Base-by-base conservation (phyloP, 1,140 invertebrate species). In the Coenobita brevimanus region DNA sequence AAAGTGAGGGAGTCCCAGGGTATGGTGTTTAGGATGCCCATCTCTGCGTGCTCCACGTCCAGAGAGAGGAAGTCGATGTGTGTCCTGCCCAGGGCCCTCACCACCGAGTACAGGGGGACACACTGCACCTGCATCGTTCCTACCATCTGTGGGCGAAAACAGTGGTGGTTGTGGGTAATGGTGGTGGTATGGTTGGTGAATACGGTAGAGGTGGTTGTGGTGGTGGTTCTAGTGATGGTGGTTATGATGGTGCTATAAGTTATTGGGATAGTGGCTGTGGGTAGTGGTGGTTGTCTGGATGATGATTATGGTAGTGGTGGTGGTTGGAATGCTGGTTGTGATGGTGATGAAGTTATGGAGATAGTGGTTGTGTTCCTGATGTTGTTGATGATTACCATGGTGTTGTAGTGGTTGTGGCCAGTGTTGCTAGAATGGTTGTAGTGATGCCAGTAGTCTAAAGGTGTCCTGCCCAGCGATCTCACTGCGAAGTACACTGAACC, bases 11-110 rank as follows among this genome's bases (percentile, higher is more conserved):
- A 33, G 43, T 80, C 60, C 89, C 89, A 90, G 24, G 89, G 89
- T 33, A 90, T 75, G n/a, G 85, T 90, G 27, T 81, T 64, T 0
- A 90, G 89, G 6, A 90, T 88, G 76, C 81, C 85, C 81, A 90
- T 88, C 71, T 90, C 89, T 0, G 89, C 89, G 2, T 73, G 60
- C 64, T 90, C 89, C 1, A 90, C 89, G 71, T 90, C 89, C 10
- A 90, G 62, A 27, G 89, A 90, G 17, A 90, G 78, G 41, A 90
- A 90, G 62, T 90, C 80, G 27, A 90, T 80, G 62, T 88, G 89
- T n/a, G 62, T 79, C 13, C 78, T 64, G n/a, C 76, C 82, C 38
- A 90, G 33, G 21, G 89, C 85, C 30, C 50, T 78, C 0, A 76
- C 15, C 0, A 90, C 79, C 0, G 89, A 80, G 85, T 90, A 90